phyloP scores from a whole-genome alignment of 2,888 invertebrate species.

The Pyrgus malvae region DNA sequence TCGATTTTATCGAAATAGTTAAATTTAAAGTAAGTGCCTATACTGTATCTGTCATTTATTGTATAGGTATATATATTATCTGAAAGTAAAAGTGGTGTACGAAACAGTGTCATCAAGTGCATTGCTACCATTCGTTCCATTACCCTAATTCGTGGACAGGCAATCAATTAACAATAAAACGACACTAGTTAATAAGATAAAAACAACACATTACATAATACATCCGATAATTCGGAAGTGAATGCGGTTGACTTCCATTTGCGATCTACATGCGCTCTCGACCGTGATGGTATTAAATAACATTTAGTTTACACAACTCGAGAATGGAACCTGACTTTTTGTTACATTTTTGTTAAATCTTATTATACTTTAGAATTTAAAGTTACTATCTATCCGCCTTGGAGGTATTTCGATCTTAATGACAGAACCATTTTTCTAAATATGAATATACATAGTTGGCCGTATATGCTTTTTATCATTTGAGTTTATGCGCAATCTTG shows the following conservation, averaged over 20 bases:
- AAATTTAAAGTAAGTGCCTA: too few species aligned
- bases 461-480: too few species aligned
- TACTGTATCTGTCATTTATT: too few species aligned
- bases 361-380: not conserved
- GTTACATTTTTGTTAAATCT: not conserved
- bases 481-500: slow-evolving; percentile 9
- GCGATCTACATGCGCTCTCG: slow-evolving; percentile 47
- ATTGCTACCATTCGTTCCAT: slow-evolving; percentile 1
- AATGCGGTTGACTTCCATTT: slow-evolving; percentile 52
- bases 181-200: slow-evolving; percentile 14
- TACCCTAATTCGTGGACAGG: not conserved
- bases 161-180: slow-evolving; percentile 4
- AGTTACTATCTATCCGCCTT: too few species aligned
- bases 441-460: too few species aligned
- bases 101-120: not conserved
- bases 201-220: slow-evolving; percentile 45
- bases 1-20: too few species aligned
- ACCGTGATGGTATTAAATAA: slow-evolving; percentile 48
- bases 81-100: not conserved
- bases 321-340: slow-evolving; percentile 1
- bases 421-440: too few species aligned
- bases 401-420: too few species aligned
- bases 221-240: slow-evolving; percentile 62
- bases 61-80: too few species aligned
- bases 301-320: slow-evolving; percentile 31